These are phyloP conservation scores for Aspiorhynchus laticeps DNA, from an alignment of 2,113 vertebrate genomes.

Conservation along the genomic window DNA sequence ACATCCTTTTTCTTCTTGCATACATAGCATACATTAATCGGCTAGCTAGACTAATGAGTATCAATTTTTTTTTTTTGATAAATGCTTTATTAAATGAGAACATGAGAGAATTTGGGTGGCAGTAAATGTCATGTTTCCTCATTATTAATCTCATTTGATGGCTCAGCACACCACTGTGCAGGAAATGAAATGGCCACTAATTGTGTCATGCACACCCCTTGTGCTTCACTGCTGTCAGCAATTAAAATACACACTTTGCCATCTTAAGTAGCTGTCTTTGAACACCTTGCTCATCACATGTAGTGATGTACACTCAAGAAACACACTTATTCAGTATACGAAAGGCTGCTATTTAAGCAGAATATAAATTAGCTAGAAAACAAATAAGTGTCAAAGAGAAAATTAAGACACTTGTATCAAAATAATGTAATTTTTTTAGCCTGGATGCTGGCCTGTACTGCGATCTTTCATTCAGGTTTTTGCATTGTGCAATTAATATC, in stretches of 20 bases:
- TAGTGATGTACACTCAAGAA: not conserved
- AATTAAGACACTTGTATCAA: not conserved
- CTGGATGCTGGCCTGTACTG: not conserved
- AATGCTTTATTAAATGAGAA: not conserved
- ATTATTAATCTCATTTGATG: constrained; percentile 20
- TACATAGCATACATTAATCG: too few species aligned
- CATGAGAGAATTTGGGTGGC: not conserved
- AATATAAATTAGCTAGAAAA: not conserved
- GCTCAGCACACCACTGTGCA: not conserved
- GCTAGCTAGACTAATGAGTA: not conserved
- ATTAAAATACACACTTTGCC: constrained; percentile 18
- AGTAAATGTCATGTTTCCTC: not conserved
- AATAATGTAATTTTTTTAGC: not conserved
- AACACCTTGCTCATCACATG: constrained; percentile 6
- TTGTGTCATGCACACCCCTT: constrained; percentile 4
- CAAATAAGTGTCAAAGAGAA: not conserved
- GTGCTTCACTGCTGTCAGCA: constrained; percentile 12
- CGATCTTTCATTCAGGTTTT: constrained; percentile 14
- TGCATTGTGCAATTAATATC: not conserved
- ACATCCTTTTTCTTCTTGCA: not conserved
- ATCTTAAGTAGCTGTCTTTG: not conserved
- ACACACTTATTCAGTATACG: not conserved
- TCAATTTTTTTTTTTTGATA: not conserved
- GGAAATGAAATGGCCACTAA: constrained; percentile 8
- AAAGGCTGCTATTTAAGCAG: not conserved